Base-by-base conservation (phyloP, 1,140 invertebrate species). In the Mylabris phalerata region DNA sequence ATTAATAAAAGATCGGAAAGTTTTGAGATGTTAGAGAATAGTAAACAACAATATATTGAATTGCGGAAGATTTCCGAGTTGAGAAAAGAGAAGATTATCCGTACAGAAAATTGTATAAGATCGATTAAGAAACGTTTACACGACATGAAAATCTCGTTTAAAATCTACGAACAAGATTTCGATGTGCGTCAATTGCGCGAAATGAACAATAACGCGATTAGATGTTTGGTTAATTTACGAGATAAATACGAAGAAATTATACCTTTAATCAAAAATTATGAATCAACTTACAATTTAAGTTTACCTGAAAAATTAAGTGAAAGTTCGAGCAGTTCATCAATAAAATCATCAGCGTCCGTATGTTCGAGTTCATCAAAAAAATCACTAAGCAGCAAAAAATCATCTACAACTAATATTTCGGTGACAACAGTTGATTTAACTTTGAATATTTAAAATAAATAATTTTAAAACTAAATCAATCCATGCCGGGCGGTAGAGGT, bases 191-290 rank as follows among this genome's bases (percentile, higher is more conserved):
- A 71, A 49, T 45, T 74, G 19, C 57, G 66, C 58, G 67, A 72
- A 4, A 60, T 59, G 1, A 74, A 79, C 57, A 66, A 65, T 9
- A 69, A 65, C 54, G 71, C 68, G 0, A 49, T 78, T 3, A 73
- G 77, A 44, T 61, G 73, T 48, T 45, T 80, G 6, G 50, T 65
- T 5, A 74, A 77, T 46, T 67, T 78, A 54, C 65, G 61, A 13
- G 63, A 55, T 25, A 63, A 72, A 48, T 61, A 67, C 63, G 57
- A 63, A 32, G 71, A 65, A 59, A 67, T 64, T 64, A 68, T 9
- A 54, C 73, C 51, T 10, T 10, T 61, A 24, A 60, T 71, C 7
- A 65, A 55, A 7, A 55, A 52, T 43, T 67, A 68, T 44, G 42
- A 55, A 9, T 48, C 40, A 13, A 64, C 67, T 42, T 52, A 66